Percentiles rank a stretch among this genome's conserved stretches.
phyloP scores from a whole-genome alignment of 37 sponge, comb jelly and placozoan genomes.

The Aplysina aerophoba region DNA sequence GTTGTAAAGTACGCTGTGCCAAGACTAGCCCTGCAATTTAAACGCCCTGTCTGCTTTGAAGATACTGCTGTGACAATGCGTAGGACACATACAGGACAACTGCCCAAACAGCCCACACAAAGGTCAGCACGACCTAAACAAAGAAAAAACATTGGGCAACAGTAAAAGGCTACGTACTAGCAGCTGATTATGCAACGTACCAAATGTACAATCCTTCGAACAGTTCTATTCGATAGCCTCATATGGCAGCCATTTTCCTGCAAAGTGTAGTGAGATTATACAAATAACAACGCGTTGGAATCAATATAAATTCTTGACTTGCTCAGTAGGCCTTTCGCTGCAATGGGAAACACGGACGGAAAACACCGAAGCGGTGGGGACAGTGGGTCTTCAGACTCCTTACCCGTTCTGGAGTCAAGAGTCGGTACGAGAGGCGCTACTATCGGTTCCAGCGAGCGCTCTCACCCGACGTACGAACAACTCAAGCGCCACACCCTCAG shows the following conservation, averaged over 20 bases:
- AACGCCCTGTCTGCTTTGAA: not conserved
- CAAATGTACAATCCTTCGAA: not conserved
- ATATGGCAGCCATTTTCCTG: not conserved
- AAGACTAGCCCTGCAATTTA: not conserved
- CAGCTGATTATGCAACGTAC: not conserved
- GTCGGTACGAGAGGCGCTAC: too few relatives aligned
- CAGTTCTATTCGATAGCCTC: not conserved
- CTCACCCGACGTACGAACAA: not conserved
- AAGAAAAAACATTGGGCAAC: not conserved
- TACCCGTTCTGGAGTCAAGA: too few relatives aligned
- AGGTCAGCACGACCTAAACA: not conserved
- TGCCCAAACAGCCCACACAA: slow-evolving; percentile 48
- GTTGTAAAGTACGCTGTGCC: not conserved
- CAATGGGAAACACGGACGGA: too few relatives aligned
- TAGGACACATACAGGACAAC: slow-evolving; percentile 52
- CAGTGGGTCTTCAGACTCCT: too few relatives aligned
- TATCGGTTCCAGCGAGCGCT: too few relatives aligned
- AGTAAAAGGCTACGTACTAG: not conserved
- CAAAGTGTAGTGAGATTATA: too few relatives aligned
- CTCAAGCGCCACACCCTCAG: not conserved
- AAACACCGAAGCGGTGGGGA: too few relatives aligned
- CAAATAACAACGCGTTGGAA: too few relatives aligned
- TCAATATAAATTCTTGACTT: too few relatives aligned
- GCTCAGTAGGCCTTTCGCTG: too few relatives aligned
- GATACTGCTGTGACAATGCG: slow-evolving; percentile 33